A percentile compares a stretch with the other conserved stretches of the same genome.
Conservation (phyloP, 2,888 invertebrate genomes). For the Anoplius nigerrimus region DNA sequence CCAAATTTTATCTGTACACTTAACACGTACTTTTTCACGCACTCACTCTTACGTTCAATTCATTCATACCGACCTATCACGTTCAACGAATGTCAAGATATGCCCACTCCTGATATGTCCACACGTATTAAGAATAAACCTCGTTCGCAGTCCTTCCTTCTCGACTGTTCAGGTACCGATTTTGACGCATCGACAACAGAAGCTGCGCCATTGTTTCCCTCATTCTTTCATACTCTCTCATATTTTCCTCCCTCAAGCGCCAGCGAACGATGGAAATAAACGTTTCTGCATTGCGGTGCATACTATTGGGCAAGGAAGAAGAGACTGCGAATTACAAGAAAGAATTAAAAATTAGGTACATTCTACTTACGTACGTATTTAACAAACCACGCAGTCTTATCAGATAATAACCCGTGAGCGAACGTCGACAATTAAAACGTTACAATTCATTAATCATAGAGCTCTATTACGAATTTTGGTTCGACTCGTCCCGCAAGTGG, state of each 20-base stretch:
- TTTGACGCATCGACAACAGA: constrained; percentile 55
- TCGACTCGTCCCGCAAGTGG: constrained; percentile 59
- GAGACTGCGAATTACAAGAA: constrained; percentile 61
- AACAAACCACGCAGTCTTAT: constrained; percentile 73
- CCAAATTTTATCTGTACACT: constrained; percentile 19
- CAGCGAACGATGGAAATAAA: constrained; percentile 12
- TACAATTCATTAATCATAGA: constrained; percentile 21
- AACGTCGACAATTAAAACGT: constrained; percentile 58
- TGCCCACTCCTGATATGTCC: constrained; percentile 70
- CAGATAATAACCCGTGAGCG: constrained; percentile 61
- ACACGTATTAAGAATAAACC: constrained; percentile 48
- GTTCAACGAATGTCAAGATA: constrained; percentile 59
- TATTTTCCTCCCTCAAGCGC: not conserved
- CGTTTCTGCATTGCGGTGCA: constrained; percentile 37
- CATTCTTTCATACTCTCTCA: no score
- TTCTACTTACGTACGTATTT: constrained; percentile 63
- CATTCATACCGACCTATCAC: constrained; percentile 9
- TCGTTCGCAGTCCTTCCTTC: constrained; percentile 60
- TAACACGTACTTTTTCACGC: not conserved
- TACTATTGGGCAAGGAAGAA: constrained; percentile 52
- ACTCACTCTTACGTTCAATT: not conserved
- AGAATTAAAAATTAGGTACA: constrained; percentile 25
- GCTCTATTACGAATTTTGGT: constrained; percentile 62
- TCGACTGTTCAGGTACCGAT: constrained; percentile 68
- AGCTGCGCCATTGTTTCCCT: constrained; percentile 21